Percentiles rank a stretch among this genome's conserved stretches.
Evolutionary conservation across 1,140 invertebrate genomes (phyloP).

Genomic region (Cydia fagiglandana): DNA sequence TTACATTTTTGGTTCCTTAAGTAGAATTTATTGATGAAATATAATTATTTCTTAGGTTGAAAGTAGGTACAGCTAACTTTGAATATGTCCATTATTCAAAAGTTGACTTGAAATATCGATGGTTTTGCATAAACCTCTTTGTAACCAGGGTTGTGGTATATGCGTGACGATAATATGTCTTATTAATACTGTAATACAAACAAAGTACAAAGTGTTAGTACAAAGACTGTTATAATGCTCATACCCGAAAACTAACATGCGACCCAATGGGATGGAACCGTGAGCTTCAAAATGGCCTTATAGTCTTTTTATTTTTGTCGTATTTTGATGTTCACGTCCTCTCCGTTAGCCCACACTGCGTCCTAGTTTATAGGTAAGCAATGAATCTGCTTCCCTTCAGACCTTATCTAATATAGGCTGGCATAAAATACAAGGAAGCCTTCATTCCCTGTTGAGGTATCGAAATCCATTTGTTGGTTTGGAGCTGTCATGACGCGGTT

Average conservation of each 20-base stretch:
- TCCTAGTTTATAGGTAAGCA: constrained; percentile 2
- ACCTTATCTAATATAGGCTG: constrained; percentile 3
- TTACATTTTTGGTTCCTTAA: too few species aligned
- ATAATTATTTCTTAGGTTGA: too few species aligned
- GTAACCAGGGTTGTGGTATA: not conserved
- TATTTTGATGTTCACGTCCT: constrained; percentile 13
- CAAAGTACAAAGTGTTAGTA: too few species aligned
- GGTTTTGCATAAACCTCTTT: not conserved
- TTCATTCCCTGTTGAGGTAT: not conserved
- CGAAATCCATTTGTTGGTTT: not conserved
- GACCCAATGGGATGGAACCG: constrained; percentile 8
- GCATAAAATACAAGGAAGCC: not conserved
- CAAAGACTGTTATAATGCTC: not conserved
- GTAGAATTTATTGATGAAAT: too few species aligned
- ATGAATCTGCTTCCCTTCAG: not conserved
- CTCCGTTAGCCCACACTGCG: constrained; percentile 2
- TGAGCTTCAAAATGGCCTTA: constrained; percentile 4
- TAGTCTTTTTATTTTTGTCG: not conserved
- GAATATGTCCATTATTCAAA: too few species aligned
- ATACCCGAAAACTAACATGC: constrained; percentile 2
- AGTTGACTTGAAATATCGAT: too few species aligned
- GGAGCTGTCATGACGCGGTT: not conserved
- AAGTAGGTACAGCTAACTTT: too few species aligned
- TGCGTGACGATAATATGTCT: too few species aligned
- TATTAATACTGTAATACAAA: too few species aligned